Evolutionary conservation across 2,888 invertebrate species (phyloP).

Genomic region (Drosophila fulvimacula): DNA sequence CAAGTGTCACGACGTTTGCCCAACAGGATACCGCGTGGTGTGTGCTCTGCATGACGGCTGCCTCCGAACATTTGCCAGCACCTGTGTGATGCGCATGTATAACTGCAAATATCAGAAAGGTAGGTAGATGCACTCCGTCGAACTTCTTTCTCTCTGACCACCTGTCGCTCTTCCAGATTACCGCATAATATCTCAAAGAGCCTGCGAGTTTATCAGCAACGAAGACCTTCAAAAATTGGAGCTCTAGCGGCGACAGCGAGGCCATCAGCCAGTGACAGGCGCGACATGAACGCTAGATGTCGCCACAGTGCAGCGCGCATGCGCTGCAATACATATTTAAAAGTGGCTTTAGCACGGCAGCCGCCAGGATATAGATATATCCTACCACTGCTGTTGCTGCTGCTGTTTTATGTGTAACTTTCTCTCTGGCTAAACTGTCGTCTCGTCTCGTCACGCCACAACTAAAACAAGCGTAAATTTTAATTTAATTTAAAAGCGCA

Average conservation of each 20-base stretch:
- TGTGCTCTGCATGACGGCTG: constrained; percentile 61
- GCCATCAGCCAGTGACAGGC: background rate
- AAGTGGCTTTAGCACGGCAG: constrained; percentile 16
- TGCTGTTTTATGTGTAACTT: constrained; percentile 60
- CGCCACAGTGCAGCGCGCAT: constrained; percentile 45
- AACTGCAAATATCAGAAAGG: constrained; percentile 69
- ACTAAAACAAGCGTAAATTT: constrained; percentile 34
- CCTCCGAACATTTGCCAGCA: constrained; percentile 62
- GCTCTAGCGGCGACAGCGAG: constrained; percentile 27
- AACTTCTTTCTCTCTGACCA: background rate
- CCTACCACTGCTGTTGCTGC: constrained; percentile 40
- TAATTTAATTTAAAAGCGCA: constrained; percentile 35
- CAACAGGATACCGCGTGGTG: constrained; percentile 60
- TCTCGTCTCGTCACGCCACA: constrained; percentile 58
- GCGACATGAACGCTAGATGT: constrained; percentile 32
- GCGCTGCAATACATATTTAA: constrained; percentile 14
- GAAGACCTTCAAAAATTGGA: constrained; percentile 58
- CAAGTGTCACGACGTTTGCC: constrained; percentile 71
- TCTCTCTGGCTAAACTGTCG: constrained; percentile 53
- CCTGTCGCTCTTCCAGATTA: constrained; percentile 44
- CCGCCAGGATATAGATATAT: constrained; percentile 47
- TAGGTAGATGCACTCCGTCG: constrained; percentile 15
- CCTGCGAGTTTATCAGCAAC: constrained; percentile 60
- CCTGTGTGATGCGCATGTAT: constrained; percentile 66
- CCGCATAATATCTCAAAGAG: constrained; percentile 56